Percentiles rank a stretch among this genome's conserved stretches.
Evolutionary conservation across 2,113 vertebrate genomes (phyloP).

Genomic region (Dicentrarchus labrax): DNA sequence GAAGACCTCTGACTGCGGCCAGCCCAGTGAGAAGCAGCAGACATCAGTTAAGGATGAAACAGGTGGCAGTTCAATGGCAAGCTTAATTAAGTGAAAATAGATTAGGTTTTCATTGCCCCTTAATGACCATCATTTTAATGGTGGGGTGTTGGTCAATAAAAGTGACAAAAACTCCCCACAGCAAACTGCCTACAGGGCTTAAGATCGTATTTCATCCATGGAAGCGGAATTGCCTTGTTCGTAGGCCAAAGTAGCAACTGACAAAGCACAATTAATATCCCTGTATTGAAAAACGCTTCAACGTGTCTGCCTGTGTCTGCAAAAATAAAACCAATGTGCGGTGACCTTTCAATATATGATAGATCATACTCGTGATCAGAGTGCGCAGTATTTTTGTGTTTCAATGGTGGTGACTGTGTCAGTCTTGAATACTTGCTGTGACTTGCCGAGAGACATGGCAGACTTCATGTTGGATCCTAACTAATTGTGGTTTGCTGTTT

Average conservation of each 20-base stretch:
- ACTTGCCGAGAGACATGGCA: neutral
- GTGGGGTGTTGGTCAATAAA: slow-evolving; percentile 9
- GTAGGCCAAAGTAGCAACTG: neutral
- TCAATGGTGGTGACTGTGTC: neutral
- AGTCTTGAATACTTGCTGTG: neutral
- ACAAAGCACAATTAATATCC: no score
- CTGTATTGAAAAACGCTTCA: no score
- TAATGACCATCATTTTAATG: slow-evolving; percentile 18
- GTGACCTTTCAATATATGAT: neutral
- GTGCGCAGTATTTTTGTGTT: neutral
- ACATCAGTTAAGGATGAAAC: slow-evolving; percentile 23
- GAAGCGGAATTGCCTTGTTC: neutral
- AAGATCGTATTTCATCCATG: neutral
- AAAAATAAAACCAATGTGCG: neutral
- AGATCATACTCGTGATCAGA: neutral
- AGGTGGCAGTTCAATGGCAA: slow-evolving; percentile 30
- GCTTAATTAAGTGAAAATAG: slow-evolving; percentile 35
- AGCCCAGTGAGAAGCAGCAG: slow-evolving; percentile 14
- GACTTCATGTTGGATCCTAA: neutral
- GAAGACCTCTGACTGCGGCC: slow-evolving; percentile 11
- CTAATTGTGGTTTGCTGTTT: neutral
- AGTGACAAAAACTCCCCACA: neutral
- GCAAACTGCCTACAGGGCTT: neutral
- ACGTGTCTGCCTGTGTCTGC: neutral
- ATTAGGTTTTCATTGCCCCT: slow-evolving; percentile 9